phyloP scores from a whole-genome alignment of 2,888 invertebrate genomes.

The Andrena bucephala region DNA sequence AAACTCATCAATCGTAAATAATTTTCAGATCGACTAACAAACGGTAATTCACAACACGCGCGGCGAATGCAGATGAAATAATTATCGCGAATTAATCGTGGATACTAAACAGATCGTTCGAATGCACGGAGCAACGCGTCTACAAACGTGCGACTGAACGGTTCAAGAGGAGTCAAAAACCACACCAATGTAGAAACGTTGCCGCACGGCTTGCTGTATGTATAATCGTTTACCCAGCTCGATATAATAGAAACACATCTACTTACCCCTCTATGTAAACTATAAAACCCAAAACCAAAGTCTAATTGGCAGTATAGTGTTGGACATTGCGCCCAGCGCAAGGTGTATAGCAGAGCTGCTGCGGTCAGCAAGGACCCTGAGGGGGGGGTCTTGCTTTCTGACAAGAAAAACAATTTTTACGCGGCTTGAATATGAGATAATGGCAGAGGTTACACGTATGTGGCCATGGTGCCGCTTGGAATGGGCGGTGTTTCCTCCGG shows the following conservation, averaged over 20 bases:
- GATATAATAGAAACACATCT: slow-evolving; percentile 40
- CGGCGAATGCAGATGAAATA: slow-evolving; percentile 18
- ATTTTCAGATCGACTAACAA: slow-evolving; percentile 37
- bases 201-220: slow-evolving; percentile 27
- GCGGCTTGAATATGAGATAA: slow-evolving; percentile 68
- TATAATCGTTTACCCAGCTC: slow-evolving; percentile 23
- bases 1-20: slow-evolving; percentile 38
- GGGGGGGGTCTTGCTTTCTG: slow-evolving; percentile 61
- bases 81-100: neutral
- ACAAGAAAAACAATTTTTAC: slow-evolving; percentile 61
- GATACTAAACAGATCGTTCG: slow-evolving; percentile 5
- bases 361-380: slow-evolving; percentile 75
- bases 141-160: slow-evolving; percentile 4
- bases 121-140: slow-evolving; percentile 5
- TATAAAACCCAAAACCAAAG: slow-evolving; percentile 81
- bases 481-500: slow-evolving; percentile 85
- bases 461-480: slow-evolving; percentile 87
- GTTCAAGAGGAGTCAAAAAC: slow-evolving; percentile 17
- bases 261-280: slow-evolving; percentile 57
- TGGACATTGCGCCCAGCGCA: slow-evolving; percentile 84
- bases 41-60: slow-evolving; percentile 13
- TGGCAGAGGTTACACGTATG: slow-evolving; percentile 87
- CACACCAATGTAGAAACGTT: slow-evolving; percentile 40
- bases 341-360: slow-evolving; percentile 81
- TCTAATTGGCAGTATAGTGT: slow-evolving; percentile 84